These are phyloP conservation scores for Tubulanus polymorphus DNA, from an alignment of 2,888 invertebrate genomes.

Conservation along the genomic window DNA sequence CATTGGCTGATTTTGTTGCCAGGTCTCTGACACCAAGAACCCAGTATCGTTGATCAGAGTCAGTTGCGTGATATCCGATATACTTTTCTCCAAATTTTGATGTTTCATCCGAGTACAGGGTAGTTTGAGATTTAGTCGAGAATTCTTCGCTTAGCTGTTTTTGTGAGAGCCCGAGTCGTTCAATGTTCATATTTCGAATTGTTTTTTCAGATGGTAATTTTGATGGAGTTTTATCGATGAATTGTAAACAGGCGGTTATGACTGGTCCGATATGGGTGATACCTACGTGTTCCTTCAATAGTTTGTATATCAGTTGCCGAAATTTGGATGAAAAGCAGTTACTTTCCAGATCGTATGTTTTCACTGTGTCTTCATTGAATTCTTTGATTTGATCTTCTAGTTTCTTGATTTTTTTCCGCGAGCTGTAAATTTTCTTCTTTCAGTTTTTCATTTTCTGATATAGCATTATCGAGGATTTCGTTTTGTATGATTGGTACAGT, in stretches of 20 bases:
- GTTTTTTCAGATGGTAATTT: constrained; percentile 15
- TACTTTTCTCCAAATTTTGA: constrained; percentile 17
- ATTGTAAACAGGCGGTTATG: constrained; percentile 14
- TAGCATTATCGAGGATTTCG: neutral
- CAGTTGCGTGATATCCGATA: constrained; percentile 20
- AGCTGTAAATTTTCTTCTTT: neutral
- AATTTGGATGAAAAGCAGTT: neutral
- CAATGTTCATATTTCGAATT: constrained; percentile 17
- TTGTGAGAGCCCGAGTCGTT: constrained; percentile 17
- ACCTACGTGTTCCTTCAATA: neutral
- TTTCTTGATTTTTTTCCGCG: neutral
- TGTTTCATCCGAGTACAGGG: constrained; percentile 20
- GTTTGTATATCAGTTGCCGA: neutral
- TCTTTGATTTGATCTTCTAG: neutral
- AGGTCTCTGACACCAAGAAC: constrained; percentile 18
- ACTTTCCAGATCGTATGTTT: neutral
- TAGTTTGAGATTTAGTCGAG: constrained; percentile 10
- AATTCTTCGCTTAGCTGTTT: constrained; percentile 18
- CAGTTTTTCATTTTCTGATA: neutral
- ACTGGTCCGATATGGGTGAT: constrained; percentile 7
- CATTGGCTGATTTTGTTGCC: constrained; percentile 19
- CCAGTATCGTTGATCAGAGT: constrained; percentile 15
- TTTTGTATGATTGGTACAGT: neutral
- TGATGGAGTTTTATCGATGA: constrained; percentile 13
- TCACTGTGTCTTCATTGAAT: neutral